A percentile compares a stretch with the other conserved stretches of the same genome.
Conservation (phyloP, 2,113 vertebrate species). For the Oophaga pumilio region DNA sequence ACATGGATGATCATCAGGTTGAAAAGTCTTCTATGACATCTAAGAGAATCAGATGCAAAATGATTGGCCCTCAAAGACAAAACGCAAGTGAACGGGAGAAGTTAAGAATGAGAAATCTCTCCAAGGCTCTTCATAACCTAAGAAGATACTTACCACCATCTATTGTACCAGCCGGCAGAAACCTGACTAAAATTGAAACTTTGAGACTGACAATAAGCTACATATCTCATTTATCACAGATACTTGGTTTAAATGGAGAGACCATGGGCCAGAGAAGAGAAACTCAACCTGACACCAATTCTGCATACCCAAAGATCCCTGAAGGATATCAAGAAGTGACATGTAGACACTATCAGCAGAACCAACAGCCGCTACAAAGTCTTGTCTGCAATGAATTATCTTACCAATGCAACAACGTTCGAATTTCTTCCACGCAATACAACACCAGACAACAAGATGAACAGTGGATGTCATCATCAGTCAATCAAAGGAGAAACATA, state of each 20-base stretch:
- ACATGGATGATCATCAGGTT: conserved; percentile 14
- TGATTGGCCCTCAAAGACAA: conserved; percentile 77
- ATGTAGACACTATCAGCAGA: conserved; percentile 57
- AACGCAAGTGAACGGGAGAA: conserved; percentile 83
- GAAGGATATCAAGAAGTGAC: conserved; percentile 66
- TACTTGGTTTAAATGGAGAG: conserved; percentile 75
- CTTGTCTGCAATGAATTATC: not conserved
- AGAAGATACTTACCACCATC: conserved; percentile 78
- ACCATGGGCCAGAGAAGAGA: conserved; percentile 67
- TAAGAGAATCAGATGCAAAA: conserved; percentile 62
- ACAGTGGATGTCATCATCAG: not conserved
- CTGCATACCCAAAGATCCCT: conserved; percentile 64
- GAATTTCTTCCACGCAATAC: conserved; percentile 3
- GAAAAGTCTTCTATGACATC: conserved; percentile 37
- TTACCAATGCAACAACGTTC: conserved; percentile 10
- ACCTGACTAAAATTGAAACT: conserved; percentile 80
- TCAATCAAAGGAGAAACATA: not conserved
- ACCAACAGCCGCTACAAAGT: conserved; percentile 58
- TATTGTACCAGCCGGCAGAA: conserved; percentile 74
- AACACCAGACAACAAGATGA: not conserved
- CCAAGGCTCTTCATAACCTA: conserved; percentile 79
- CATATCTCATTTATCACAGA: conserved; percentile 76
- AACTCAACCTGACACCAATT: conserved; percentile 57
- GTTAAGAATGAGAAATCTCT: conserved; percentile 79
- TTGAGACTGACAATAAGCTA: conserved; percentile 78